Conservation (phyloP, 2,113 vertebrate genomes). For the Tragelaphus scriptus region DNA sequence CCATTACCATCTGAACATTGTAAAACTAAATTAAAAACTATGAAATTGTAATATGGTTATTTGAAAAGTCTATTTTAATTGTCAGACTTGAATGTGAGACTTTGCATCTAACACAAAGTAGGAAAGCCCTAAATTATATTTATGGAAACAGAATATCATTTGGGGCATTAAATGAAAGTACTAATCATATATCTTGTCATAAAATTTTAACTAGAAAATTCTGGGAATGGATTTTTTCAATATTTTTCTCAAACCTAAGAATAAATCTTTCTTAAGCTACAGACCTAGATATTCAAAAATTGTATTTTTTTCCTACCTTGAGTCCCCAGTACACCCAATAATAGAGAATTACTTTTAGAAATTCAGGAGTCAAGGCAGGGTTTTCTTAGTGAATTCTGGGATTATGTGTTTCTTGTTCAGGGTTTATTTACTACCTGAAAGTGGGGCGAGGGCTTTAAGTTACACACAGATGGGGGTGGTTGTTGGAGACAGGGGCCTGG, state of each 20-base stretch:
- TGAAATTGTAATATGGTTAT: background rate
- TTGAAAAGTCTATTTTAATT: slow-evolving; percentile 1
- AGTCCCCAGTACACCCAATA: background rate
- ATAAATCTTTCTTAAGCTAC: background rate
- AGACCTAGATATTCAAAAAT: background rate
- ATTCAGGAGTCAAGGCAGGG: background rate
- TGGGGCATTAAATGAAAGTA: background rate
- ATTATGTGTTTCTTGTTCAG: background rate
- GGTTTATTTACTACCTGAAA: background rate
- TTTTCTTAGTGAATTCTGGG: background rate
- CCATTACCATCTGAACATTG: slow-evolving; percentile 20
- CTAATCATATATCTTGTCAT: background rate
- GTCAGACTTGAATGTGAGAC: slow-evolving; percentile 6
- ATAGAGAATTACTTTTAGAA: background rate
- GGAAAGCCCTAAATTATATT: background rate
- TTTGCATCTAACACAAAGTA: slow-evolving; percentile 24
- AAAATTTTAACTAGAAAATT: background rate
- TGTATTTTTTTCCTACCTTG: background rate
- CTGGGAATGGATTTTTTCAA: background rate
- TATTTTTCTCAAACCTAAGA: background rate
- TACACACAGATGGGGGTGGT: fast-evolving
- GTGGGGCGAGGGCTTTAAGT: background rate
- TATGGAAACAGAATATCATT: background rate
- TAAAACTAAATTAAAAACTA: slow-evolving; percentile 47
- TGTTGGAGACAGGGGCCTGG: background rate